phyloP scores from a whole-genome alignment of 2,797 vertebrate species.

The Bovichtus variegatus region DNA sequence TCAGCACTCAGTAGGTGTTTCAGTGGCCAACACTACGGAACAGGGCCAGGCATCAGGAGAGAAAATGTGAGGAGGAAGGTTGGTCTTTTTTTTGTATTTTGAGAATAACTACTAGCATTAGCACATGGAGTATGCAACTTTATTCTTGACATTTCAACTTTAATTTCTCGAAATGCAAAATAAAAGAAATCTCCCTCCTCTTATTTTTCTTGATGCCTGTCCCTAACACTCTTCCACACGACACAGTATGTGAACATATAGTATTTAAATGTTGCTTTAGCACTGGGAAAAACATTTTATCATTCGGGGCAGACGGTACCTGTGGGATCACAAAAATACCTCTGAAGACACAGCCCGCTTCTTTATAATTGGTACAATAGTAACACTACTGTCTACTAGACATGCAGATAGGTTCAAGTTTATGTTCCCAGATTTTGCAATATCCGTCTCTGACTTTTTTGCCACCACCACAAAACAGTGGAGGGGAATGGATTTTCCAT shows the following conservation, averaged over 20 bases:
- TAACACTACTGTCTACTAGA: background rate
- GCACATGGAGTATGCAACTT: too few relatives aligned
- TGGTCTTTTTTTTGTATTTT: too few relatives aligned
- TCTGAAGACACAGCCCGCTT: background rate
- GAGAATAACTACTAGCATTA: too few relatives aligned
- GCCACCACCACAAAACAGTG: background rate
- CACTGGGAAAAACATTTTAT: background rate
- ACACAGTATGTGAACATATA: background rate
- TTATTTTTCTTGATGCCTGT: too few relatives aligned
- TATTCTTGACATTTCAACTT: too few relatives aligned
- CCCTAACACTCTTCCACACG: too few relatives aligned
- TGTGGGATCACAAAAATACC: background rate
- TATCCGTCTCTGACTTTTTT: background rate
- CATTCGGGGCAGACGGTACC: background rate
- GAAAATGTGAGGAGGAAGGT: too few relatives aligned
- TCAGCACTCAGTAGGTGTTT: background rate
- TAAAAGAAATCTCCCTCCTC: too few relatives aligned
- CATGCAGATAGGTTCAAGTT: background rate
- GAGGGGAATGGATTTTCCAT: conserved; percentile 11
- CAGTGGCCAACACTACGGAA: background rate
- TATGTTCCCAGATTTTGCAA: background rate
- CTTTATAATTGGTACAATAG: background rate
- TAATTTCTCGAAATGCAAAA: too few relatives aligned
- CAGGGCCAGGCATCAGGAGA: too few relatives aligned
- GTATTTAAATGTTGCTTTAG: conserved; percentile 2